A percentile compares a stretch with the other conserved stretches of the same genome.
Evolutionary conservation across 2,797 vertebrate species (phyloP).

Genomic region (Sciaenops ocellatus): DNA sequence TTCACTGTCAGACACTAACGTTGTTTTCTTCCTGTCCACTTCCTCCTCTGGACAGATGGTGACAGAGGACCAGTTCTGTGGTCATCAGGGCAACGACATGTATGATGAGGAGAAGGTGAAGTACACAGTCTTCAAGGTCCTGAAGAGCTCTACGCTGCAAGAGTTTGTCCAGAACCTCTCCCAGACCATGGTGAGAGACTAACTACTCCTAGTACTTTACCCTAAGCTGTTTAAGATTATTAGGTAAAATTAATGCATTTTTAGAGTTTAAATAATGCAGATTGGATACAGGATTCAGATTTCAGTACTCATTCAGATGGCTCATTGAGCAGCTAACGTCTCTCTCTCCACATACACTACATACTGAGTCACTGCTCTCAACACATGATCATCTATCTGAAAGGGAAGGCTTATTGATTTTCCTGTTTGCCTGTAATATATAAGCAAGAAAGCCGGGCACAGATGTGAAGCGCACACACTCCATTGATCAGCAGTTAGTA

Average conservation of each 20-base stretch:
- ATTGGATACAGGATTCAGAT: not conserved
- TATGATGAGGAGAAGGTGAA: constrained; percentile 99
- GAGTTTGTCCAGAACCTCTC: constrained; percentile 99
- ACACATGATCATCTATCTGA: not conserved
- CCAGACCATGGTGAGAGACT: constrained; percentile 96
- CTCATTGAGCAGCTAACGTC: not conserved
- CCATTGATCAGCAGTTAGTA: no score
- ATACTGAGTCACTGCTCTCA: not conserved
- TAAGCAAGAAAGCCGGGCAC: no score
- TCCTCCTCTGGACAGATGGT: constrained; percentile 88
- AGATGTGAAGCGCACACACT: no score
- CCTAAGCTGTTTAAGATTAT: no score
- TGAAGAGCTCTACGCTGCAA: constrained; percentile 97
- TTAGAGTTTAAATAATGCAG: not conserved
- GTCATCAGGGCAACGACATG: constrained; percentile 99
- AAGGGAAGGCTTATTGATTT: no score
- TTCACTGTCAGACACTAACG: not conserved
- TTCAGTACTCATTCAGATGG: not conserved
- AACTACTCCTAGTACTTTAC: no score
- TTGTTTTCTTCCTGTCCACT: not conserved
- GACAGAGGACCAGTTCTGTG: constrained; percentile 99
- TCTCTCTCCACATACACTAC: not conserved
- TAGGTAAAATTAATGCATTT: not conserved
- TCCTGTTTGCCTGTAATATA: no score
- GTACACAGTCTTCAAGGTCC: constrained; percentile 98